Evolutionary conservation across 35 echinoderm and acorn worm species (phyloP), one percentile per base, ranked within the genome.

Genomic region (Nesometra sesokonis): DNA sequence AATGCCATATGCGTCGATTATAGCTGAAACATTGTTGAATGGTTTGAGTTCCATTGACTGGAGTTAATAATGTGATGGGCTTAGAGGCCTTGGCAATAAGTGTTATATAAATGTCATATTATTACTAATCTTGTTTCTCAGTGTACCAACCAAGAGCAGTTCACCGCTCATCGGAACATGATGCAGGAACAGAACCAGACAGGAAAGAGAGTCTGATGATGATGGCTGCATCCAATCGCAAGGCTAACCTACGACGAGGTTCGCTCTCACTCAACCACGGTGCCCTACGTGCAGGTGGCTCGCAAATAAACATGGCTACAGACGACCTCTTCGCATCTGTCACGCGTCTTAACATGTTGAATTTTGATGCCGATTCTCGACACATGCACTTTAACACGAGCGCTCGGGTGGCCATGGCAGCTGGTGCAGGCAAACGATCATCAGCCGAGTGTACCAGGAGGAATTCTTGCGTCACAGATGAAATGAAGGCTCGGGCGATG

Each of bases 261-360:
- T 93, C 94, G 15, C 86, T 97, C 31, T 82, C 82, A 15, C 82
- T 92, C 0, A 90, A 91, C 34, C 37, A 86, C 0, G 96, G 96
- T n/a, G 86, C 78, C 32, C 85, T 99, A 0, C 86, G 57, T 36
- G 57, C 93, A 15, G 88, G 87, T 47, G 92, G 92, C 0, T 99
- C 96, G 3, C 88, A 89, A 82, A 94, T 99, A 32, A 88, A 93
- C 43, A 94, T 99, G 87, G 87, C 90, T 19, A 89, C 88, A n/a
- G 90, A 88, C 0, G 92, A 93, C 29, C 85, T 99, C 21, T 84
- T 91, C 80, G 78, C 80, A 11, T 99, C 88, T 19, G 91, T 88
- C 13, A 89, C 85, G 2, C 90, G 90, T 27, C 76, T 91, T 30
- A 81, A 91, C 31, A 87, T 89, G 88, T 33, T 31, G 29, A 93